Base-by-base conservation (phyloP, 2,797 vertebrate species). In the Halcyon chelicuti region DNA sequence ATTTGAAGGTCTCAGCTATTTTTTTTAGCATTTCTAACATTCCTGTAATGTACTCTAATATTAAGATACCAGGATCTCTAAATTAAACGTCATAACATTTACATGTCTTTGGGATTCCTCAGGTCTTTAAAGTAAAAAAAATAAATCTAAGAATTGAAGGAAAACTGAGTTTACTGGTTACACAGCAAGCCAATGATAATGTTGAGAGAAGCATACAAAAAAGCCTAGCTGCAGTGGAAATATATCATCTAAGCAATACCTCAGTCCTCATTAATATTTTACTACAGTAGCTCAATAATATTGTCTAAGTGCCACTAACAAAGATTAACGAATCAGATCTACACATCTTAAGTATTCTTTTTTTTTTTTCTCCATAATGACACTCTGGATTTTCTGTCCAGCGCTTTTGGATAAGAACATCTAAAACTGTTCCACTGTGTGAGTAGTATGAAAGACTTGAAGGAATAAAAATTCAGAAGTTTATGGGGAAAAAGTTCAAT, bases 191-290 rank as follows among this genome's bases (percentile, higher is more conserved):
- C 55, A 67, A 51, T 18, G 14, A 44, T 16, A 66, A 94, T 62
- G 14, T 70, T 51, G 55, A 31, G 6, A 90, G 85, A 80, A 90
- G n/a, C 23, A 90, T 39, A n/a, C 26, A 33, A 88, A 66, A 84
- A 51, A n/a, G 18, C 51, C n/a, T 20, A 70, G 75, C 16, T 62
- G 35, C 52, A 86, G 35, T 33, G 70, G 75, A 87, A 93, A 78
- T 35, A 72, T 26, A 67, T 68, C 22, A 86, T 75, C 58, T 78
- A 93, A 90, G 73, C 51, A 91, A 81, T 58, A 88, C 3, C 46
- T 95, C 75, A 75, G 74, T 90, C 68, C 76, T 92, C 88, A 86
- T 96, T 84, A 94, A 93, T 86, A 94, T 84, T 95, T 94, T 74
- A 90, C 51, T 60, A 62, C 13, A 72, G 65, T 29, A 90, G 62